Percentiles rank a stretch among this genome's conserved stretches.
Conservation (phyloP, 2,888 invertebrate genomes). For the Steromphala cineraria region DNA sequence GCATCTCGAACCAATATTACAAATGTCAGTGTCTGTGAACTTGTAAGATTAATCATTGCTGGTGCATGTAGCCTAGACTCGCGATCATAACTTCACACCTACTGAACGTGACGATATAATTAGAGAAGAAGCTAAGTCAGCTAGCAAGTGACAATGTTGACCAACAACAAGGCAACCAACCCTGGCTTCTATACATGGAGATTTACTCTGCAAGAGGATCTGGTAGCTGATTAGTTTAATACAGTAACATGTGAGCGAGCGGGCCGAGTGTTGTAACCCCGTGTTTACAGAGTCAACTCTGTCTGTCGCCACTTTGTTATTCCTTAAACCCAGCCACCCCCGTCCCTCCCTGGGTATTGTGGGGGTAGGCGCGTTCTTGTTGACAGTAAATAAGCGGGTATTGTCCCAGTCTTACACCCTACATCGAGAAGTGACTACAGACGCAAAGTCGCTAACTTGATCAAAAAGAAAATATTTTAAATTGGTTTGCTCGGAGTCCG, state of each 20-base stretch:
- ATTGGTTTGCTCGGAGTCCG: neutral
- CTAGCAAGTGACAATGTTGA: no score
- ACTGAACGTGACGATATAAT: no score
- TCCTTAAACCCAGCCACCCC: neutral
- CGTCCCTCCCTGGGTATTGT: neutral
- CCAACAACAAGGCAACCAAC: no score
- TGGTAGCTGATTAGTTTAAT: neutral
- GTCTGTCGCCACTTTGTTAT: slow-evolving; percentile 6
- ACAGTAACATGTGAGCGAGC: neutral
- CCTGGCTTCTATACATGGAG: no score
- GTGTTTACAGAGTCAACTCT: neutral
- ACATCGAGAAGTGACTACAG: neutral
- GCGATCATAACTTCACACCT: no score
- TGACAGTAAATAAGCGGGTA: neutral
- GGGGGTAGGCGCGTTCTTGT: neutral
- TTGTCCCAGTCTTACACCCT: neutral
- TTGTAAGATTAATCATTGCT: no score
- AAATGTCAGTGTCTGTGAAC: no score
- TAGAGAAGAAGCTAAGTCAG: no score
- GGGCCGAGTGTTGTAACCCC: neutral
- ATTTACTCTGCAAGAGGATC: no score
- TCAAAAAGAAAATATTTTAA: slow-evolving; percentile 5
- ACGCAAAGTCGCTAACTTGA: slow-evolving; percentile 8
- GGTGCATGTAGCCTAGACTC: no score
- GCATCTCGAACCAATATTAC: no score